Evolutionary conservation across 2,888 invertebrate genomes (phyloP).

Genomic region (Balanococcus diminutus): DNA sequence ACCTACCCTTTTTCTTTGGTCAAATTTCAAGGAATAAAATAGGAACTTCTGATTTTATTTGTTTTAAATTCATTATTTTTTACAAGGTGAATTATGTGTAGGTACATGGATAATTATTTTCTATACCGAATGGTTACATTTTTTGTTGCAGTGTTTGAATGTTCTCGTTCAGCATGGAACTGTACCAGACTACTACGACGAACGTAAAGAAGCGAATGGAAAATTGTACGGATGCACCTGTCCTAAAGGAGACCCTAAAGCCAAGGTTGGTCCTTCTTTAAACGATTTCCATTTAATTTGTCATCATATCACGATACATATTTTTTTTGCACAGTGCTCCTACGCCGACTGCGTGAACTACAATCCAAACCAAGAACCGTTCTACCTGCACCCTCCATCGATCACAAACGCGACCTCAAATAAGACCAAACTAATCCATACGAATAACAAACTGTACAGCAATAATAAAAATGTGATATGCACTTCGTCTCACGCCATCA

Average conservation of each 20-base stretch:
- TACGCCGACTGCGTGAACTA: constrained; percentile 66
- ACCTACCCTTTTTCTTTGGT: too few relatives aligned
- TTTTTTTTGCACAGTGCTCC: constrained; percentile 64
- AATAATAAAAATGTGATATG: constrained; percentile 19
- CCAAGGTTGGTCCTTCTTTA: constrained; percentile 60
- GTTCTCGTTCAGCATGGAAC: constrained; percentile 82
- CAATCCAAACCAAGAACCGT: constrained; percentile 68
- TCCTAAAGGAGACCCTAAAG: constrained; percentile 62
- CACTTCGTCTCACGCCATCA: constrained; percentile 6
- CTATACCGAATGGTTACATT: neutral
- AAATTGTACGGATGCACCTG: constrained; percentile 63
- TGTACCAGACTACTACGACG: constrained; percentile 69
- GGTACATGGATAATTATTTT: too few relatives aligned
- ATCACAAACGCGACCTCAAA: constrained; percentile 59
- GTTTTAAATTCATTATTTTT: neutral
- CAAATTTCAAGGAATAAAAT: too few relatives aligned
- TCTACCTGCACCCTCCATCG: constrained; percentile 77
- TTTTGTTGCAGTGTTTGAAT: constrained; percentile 73
- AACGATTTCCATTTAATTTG: neutral
- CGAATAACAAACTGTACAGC: constrained; percentile 9
- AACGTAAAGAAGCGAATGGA: constrained; percentile 61
- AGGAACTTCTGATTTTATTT: neutral
- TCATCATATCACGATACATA: too few relatives aligned
- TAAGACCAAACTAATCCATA: constrained; percentile 61
- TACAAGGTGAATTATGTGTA: too few relatives aligned